A percentile compares a stretch with the other conserved stretches of the same genome.
Conservation (phyloP, 1,140 invertebrate species). For the Leptopilina clavipes region DNA sequence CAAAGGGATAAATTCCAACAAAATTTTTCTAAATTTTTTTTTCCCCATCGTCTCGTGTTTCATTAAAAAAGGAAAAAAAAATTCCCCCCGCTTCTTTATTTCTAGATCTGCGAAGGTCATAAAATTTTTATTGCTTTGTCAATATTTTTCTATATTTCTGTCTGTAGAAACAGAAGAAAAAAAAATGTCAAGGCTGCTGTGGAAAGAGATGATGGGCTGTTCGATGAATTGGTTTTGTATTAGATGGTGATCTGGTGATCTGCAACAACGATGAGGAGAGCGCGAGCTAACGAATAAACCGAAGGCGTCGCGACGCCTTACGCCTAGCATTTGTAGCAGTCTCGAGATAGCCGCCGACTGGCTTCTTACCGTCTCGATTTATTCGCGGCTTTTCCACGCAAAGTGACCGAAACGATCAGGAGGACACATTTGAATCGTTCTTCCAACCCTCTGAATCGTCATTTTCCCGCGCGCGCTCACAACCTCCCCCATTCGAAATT, state of each 20-base stretch:
- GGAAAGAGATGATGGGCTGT: constrained; percentile 23
- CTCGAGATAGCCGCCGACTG: constrained; percentile 75
- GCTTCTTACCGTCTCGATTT: constrained; percentile 72
- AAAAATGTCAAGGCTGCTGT: constrained; percentile 33
- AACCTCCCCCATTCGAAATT: constrained; percentile 36
- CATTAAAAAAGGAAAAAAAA: too few relatives aligned
- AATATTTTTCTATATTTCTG: too few relatives aligned
- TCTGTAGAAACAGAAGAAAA: background rate
- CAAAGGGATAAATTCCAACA: too few relatives aligned
- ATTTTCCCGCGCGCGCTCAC: constrained; percentile 29
- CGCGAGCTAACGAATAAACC: constrained; percentile 52
- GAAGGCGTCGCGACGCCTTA: constrained; percentile 67
- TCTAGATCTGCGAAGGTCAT: background rate
- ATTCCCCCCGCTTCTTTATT: background rate
- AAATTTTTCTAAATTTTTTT: too few relatives aligned
- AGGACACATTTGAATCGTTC: constrained; percentile 34
- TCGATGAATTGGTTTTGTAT: constrained; percentile 35
- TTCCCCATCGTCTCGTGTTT: too few relatives aligned
- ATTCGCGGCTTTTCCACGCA: constrained; percentile 65
- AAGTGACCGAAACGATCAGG: constrained; percentile 59
- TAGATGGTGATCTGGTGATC: constrained; percentile 55
- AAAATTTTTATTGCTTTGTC: constrained; percentile 21
- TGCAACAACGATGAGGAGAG: constrained; percentile 51
- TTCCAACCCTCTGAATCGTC: background rate
- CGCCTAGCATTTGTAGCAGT: constrained; percentile 74